Evolutionary conservation across 2,113 vertebrate species (phyloP).

Genomic region (Pygoscelis antarcticus): DNA sequence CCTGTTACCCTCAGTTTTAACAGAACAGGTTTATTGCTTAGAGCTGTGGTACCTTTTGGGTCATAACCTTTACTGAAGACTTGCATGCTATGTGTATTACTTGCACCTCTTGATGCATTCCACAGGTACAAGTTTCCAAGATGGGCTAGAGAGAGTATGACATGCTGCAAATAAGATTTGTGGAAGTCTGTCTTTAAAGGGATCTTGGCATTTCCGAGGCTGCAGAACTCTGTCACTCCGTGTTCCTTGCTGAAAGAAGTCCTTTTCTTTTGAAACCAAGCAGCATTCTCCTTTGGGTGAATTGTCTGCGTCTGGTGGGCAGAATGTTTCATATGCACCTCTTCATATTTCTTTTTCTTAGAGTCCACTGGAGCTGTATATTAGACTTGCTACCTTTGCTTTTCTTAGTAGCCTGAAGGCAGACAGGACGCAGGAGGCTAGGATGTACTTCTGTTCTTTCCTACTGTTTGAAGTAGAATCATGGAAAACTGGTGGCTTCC

Average conservation of each 20-base stretch:
- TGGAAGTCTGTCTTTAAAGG: neutral
- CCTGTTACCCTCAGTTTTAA: neutral
- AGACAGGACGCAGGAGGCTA: neutral
- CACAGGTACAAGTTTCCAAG: neutral
- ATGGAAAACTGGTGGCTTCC: neutral
- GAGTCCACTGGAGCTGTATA: neutral
- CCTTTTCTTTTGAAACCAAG: neutral
- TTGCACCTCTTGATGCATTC: neutral
- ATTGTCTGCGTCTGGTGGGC: neutral
- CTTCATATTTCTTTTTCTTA: neutral
- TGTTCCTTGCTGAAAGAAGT: neutral
- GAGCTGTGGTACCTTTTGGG: neutral
- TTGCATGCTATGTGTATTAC: neutral
- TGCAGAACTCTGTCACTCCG: neutral
- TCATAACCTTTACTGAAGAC: neutral
- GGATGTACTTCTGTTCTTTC: rapidly evolving
- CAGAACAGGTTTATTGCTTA: neutral
- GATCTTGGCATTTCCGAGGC: neutral
- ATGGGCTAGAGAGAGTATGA: neutral
- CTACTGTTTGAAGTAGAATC: neutral
- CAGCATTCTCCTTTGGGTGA: neutral
- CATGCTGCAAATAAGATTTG: neutral
- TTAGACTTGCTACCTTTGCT: neutral
- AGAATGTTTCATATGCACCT: neutral
- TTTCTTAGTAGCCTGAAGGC: neutral